Conservation (phyloP, 2,888 invertebrate species). For the Caenorhabditis sinica region DNA sequence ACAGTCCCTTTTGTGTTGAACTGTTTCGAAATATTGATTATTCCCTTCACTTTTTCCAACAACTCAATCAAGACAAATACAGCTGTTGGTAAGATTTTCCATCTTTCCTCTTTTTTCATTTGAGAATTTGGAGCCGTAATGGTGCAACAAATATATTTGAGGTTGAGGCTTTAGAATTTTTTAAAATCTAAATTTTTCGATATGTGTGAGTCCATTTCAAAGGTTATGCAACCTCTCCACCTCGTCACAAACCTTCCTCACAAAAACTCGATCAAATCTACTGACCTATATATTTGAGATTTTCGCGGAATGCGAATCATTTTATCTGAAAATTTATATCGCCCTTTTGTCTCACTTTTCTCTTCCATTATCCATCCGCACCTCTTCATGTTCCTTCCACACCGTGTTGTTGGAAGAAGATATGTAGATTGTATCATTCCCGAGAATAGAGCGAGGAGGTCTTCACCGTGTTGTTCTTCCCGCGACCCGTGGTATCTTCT, state of each 20-base stretch:
- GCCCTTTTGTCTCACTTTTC: constrained; percentile 37
- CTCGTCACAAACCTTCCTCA: neutral
- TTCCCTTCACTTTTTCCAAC: too few species aligned
- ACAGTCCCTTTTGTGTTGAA: constrained; percentile 5
- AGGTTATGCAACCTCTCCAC: neutral
- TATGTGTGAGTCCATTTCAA: neutral
- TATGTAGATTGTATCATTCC: constrained; percentile 61
- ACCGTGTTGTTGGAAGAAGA: constrained; percentile 56
- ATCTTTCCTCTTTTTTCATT: too few species aligned
- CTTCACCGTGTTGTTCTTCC: constrained; percentile 55
- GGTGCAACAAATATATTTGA: too few species aligned
- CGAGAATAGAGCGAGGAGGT: constrained; percentile 10
- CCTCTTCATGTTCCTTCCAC: constrained; percentile 19
- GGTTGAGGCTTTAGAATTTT: too few species aligned
- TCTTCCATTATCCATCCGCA: neutral
- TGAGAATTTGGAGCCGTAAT: too few species aligned
- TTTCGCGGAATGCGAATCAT: constrained; percentile 57
- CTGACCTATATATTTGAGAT: constrained; percentile 24
- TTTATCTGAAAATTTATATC: constrained; percentile 61
- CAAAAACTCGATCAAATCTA: constrained; percentile 32
- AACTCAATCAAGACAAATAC: too few species aligned
- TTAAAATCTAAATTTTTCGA: too few species aligned
- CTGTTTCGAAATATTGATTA: too few species aligned
- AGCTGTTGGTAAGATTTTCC: too few species aligned
- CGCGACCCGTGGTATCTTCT: constrained; percentile 52